These are phyloP conservation scores for Formica selysi DNA, from an alignment of 1,140 invertebrate species.

Conservation along the genomic window DNA sequence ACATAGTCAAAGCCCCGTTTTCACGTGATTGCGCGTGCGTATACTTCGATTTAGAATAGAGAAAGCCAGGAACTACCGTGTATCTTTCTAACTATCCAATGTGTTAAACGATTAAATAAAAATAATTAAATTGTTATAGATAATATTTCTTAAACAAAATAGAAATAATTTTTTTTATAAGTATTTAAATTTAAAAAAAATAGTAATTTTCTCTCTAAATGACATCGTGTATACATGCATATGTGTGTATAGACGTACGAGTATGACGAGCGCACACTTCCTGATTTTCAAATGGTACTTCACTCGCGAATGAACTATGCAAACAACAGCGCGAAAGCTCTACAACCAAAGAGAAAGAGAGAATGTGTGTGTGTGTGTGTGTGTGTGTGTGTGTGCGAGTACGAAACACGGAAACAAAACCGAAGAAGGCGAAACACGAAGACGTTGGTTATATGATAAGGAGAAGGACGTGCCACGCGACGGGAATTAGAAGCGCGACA, in stretches of 20 bases:
- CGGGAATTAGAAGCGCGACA: constrained; percentile 49
- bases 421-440: constrained; percentile 35
- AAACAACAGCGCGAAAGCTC: constrained; percentile 61
- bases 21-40: constrained; percentile 44
- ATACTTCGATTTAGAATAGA: constrained; percentile 34
- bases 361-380: neutral
- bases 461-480: constrained; percentile 27
- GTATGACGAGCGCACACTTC: neutral
- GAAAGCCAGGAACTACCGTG: too few relatives aligned
- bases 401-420: constrained; percentile 47
- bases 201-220: neutral
- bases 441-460: constrained; percentile 43
- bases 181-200: constrained; percentile 1
- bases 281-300: constrained; percentile 72
- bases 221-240: constrained; percentile 11
- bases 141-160: neutral
- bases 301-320: constrained; percentile 65
- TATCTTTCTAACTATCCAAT: neutral
- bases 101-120: neutral
- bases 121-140: neutral
- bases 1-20: constrained; percentile 55
- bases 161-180: neutral
- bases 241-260: neutral
- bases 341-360: constrained; percentile 10
- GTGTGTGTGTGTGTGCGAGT: neutral